Base-by-base conservation (phyloP, 2,797 vertebrate genomes). In the Eulemur mongoz region DNA sequence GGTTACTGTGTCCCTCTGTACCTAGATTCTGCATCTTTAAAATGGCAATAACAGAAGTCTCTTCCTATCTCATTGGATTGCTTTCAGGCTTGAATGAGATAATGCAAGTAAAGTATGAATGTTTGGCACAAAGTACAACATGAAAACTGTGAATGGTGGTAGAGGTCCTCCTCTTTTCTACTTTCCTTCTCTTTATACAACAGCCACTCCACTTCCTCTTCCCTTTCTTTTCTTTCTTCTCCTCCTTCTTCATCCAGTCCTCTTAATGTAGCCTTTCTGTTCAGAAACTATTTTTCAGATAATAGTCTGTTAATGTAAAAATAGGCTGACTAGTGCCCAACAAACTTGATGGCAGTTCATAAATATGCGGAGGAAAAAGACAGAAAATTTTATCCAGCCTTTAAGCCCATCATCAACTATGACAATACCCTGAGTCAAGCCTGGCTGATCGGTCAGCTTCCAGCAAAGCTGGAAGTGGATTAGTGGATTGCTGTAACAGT, bases 221-320 rank as follows among this genome's bases (percentile, higher is more conserved):
- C 12, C 40, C 22, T 57, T 48, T 82, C 84, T 73, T 73, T 18
- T 13, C 32, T 30, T 43, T 8, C n/a, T 57, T 15, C 0, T 11
- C 45, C 27, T 57, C 67, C 54, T 70, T n/a, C 57, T 90, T 50
- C 63, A 43, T 72, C 18, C 45, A 32, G 23, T 23, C 14, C 4
- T 27, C 22, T 78, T 38, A 40, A n/a, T 6, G n/a, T 11, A 69
- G 78, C 0, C 67, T 63, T 87, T 27, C 50, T 87, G 43, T 20
- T 2, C 73, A 67, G 32, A 75, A 83, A 43, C 43, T 38, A 12
- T 30, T 95, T 93, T 73, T 61, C 48, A 94, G 75, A 63, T 38
- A 76, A 59, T 23, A 59, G 61, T 45, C 50, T 70, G 22, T 25
- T 70, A n/a, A 67, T 4, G 0, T 89, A 79, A 97, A 96, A 95